Percentiles rank a stretch among this genome's conserved stretches.
phyloP scores from a whole-genome alignment of 2,888 invertebrate species.

The Ophioninae sp. region DNA sequence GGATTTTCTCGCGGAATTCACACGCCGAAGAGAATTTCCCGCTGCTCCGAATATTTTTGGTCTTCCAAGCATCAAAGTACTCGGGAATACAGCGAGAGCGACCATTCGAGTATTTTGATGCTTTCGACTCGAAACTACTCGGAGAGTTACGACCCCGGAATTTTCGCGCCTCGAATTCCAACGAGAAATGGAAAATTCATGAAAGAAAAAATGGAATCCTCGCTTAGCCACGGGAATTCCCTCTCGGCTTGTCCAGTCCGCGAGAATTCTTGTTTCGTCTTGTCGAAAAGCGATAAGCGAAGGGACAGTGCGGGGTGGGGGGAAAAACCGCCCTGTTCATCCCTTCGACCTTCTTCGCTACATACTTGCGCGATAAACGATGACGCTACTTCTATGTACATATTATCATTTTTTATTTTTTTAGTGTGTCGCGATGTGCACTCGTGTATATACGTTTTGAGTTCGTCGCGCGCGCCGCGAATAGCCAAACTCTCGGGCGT shows the following conservation, averaged over 20 bases:
- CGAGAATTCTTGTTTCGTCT: slow-evolving; percentile 32
- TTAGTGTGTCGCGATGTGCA: background rate
- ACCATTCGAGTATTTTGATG: no score
- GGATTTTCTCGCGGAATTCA: background rate
- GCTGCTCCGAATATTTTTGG: background rate
- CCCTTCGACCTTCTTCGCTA: background rate
- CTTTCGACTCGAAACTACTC: no score
- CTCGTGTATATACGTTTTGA: slow-evolving; percentile 7
- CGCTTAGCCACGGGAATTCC: slow-evolving; percentile 39
- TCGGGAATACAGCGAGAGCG: no score
- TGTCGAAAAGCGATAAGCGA: background rate
- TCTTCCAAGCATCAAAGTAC: no score
- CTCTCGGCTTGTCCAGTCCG: slow-evolving; percentile 5
- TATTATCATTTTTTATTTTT: background rate
- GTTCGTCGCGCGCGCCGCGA: slow-evolving; percentile 54
- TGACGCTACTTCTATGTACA: slow-evolving; percentile 43
- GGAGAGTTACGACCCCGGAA: no score
- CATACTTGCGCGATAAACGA: slow-evolving; percentile 40
- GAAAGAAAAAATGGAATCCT: slow-evolving; percentile 42
- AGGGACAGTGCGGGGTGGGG: background rate
- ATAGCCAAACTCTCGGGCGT: slow-evolving; percentile 49
- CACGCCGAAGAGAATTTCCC: background rate
- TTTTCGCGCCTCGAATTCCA: slow-evolving; percentile 26
- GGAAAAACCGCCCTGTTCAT: background rate
- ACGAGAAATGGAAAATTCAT: slow-evolving; percentile 8